Evolutionary conservation across 2,113 vertebrate genomes (phyloP).

Genomic region (Hiodon alosoides): DNA sequence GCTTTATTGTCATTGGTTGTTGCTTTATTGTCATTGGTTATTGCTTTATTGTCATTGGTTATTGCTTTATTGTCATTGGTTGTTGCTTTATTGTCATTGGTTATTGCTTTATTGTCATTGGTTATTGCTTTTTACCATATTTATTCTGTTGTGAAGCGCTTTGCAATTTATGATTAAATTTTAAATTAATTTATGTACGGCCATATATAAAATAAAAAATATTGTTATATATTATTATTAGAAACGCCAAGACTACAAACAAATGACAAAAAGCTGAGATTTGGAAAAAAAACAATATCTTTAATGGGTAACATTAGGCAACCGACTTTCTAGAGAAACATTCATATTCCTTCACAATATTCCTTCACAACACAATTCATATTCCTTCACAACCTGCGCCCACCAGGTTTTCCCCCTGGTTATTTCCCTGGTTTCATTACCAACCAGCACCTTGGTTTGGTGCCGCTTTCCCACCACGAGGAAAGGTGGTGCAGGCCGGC

Average conservation of each 20-base stretch:
- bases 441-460: background rate
- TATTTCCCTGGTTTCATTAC: background rate
- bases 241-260: background rate
- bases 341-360: conserved; percentile 36
- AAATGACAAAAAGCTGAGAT: conserved; percentile 35
- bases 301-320: conserved; percentile 59
- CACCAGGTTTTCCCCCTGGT: background rate
- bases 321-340: conserved; percentile 41
- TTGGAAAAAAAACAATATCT: conserved; percentile 55
- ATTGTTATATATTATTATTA: too few relatives aligned
- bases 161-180: too few relatives aligned
- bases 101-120: too few relatives aligned
- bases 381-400: background rate
- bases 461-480: conserved; percentile 5
- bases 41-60: too few relatives aligned
- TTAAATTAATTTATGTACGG: too few relatives aligned
- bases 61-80: too few relatives aligned
- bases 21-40: too few relatives aligned
- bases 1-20: too few relatives aligned
- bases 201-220: too few relatives aligned
- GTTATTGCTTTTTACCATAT: too few relatives aligned
- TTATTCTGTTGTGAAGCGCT: too few relatives aligned
- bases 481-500: background rate
- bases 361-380: background rate
- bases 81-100: too few relatives aligned